A percentile compares a stretch with the other conserved stretches of the same genome.
These are phyloP conservation scores for Chelmon rostratus DNA, from an alignment of 2,797 vertebrate species.

Conservation along the genomic window DNA sequence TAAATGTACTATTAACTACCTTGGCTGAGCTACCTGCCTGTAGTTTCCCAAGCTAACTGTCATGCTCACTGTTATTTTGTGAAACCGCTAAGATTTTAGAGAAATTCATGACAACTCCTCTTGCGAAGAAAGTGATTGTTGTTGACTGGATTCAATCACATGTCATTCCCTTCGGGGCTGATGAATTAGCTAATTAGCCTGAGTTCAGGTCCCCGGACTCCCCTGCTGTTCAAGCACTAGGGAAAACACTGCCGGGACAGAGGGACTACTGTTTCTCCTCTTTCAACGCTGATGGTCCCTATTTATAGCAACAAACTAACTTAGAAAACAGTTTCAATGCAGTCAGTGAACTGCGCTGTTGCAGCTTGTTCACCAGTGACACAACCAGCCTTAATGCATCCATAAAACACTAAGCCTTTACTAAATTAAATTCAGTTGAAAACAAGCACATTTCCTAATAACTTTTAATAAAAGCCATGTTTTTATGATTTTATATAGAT, in stretches of 20 bases:
- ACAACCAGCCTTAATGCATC: slow-evolving; percentile 24
- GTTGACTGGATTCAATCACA: slow-evolving; percentile 58
- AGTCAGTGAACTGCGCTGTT: slow-evolving; percentile 58
- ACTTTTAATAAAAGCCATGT: not conserved
- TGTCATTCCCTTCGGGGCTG: slow-evolving; percentile 48
- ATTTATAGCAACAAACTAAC: slow-evolving; percentile 70
- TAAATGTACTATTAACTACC: not conserved
- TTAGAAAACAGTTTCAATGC: slow-evolving; percentile 62
- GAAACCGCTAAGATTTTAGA: not conserved
- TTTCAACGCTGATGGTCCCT: slow-evolving; percentile 58
- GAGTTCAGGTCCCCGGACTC: slow-evolving; percentile 63
- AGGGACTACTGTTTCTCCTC: slow-evolving; percentile 65
- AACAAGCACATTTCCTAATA: not conserved
- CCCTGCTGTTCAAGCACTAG: slow-evolving; percentile 61
- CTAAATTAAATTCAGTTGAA: slow-evolving; percentile 2
- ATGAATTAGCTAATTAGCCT: slow-evolving; percentile 75
- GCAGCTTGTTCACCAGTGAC: slow-evolving; percentile 50
- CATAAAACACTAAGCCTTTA: slow-evolving; percentile 17
- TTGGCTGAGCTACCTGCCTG: not conserved
- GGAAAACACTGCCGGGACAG: slow-evolving; percentile 67
- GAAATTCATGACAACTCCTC: not conserved
- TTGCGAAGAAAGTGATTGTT: slow-evolving; percentile 31
- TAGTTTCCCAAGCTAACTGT: not conserved
- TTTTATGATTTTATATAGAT: not conserved
- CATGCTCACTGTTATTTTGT: not conserved